A percentile compares a stretch with the other conserved stretches of the same genome.
These are phyloP conservation scores for Enchytraeus crypticus DNA, from an alignment of 2,888 invertebrate species.

Conservation along the genomic window DNA sequence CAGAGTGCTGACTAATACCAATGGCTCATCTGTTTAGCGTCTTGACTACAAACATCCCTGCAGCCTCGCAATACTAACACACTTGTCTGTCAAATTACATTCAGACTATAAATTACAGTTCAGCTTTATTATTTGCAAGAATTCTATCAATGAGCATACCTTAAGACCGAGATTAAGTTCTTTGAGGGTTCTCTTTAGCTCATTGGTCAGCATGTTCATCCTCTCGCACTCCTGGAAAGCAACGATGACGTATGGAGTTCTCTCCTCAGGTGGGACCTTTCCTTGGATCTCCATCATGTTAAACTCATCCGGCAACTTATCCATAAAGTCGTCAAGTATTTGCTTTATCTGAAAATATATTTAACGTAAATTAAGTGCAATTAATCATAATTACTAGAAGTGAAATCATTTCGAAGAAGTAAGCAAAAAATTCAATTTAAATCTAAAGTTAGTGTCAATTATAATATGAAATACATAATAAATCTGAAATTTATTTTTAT, in stretches of 20 bases:
- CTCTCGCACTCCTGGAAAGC: conserved; percentile 77
- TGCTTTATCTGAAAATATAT: conserved; percentile 66
- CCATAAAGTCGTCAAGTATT: conserved; percentile 85
- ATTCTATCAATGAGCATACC: conserved; percentile 50
- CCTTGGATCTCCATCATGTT: conserved; percentile 91
- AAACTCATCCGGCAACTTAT: conserved; percentile 89
- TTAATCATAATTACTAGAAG: too few relatives aligned
- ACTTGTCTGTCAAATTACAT: too few relatives aligned
- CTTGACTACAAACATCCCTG: not conserved
- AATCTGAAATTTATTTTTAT: too few relatives aligned
- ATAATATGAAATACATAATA: too few relatives aligned
- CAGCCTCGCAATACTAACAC: too few relatives aligned
- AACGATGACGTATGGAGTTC: conserved; percentile 91
- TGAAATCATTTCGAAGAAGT: too few relatives aligned
- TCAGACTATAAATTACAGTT: too few relatives aligned
- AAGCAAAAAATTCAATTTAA: too few relatives aligned
- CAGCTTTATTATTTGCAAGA: too few relatives aligned
- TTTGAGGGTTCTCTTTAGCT: conserved; percentile 78
- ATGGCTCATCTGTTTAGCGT: not conserved
- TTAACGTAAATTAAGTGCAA: too few relatives aligned
- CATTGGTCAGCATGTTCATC: conserved; percentile 84
- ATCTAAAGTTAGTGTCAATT: too few relatives aligned
- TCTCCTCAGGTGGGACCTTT: conserved; percentile 72
- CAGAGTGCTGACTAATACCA: too few relatives aligned
- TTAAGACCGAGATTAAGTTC: conserved; percentile 88